A percentile compares a stretch with the other conserved stretches of the same genome.
Conservation (phyloP, 92 coral and sea anemone species). For the Muricea muricata region DNA sequence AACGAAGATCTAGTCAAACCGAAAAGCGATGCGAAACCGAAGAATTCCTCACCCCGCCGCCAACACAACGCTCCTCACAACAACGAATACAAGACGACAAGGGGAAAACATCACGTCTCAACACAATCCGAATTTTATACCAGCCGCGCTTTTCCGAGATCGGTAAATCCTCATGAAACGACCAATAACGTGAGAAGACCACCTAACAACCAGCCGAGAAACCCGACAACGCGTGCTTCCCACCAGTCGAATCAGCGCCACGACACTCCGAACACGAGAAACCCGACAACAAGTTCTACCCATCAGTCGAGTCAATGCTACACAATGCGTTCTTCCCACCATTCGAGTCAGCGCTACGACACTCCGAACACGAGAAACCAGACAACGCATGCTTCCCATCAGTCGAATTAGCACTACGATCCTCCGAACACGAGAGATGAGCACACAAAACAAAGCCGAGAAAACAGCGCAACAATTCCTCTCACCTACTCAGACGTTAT, state of each 20-base stretch:
- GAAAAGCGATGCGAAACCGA: too few relatives aligned
- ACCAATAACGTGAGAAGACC: neutral
- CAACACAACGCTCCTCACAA: neutral
- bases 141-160: neutral
- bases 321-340: neutral
- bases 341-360: neutral
- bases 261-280: too few relatives aligned
- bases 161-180: neutral
- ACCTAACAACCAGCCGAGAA: neutral
- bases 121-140: neutral
- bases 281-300: too few relatives aligned
- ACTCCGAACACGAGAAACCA: neutral
- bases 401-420: neutral
- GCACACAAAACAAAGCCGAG: too few relatives aligned
- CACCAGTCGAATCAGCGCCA: too few relatives aligned
- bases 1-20: slow-evolving; percentile 3
- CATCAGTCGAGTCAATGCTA: too few relatives aligned
- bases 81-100: neutral
- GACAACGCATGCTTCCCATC: too few relatives aligned
- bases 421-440: neutral
- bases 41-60: slow-evolving; percentile 14
- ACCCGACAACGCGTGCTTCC: too few relatives aligned
- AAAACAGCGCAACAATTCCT: too few relatives aligned
- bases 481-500: too few relatives aligned
- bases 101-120: neutral